phyloP scores from a whole-genome alignment of 2,113 vertebrate genomes.

The Urocitellus parryii region DNA sequence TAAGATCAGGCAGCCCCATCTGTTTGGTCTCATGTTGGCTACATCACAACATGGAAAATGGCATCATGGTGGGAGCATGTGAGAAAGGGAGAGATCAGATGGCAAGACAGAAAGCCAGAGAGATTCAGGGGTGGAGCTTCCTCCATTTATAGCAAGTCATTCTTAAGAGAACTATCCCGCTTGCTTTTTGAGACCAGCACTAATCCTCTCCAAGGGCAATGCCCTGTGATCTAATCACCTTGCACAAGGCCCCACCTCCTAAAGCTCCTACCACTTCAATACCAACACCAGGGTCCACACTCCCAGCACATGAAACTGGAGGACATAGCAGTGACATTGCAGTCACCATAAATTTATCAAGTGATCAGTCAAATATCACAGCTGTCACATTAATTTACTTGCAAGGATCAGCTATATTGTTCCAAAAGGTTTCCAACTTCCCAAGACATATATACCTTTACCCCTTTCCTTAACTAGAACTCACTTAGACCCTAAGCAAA shows the following conservation, averaged over 20 bases:
- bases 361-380: neutral
- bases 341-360: neutral
- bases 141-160: neutral
- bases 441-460: neutral
- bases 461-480: neutral
- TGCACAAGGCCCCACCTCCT: neutral
- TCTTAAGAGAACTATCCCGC: neutral
- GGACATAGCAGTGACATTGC: neutral
- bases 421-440: neutral
- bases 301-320: neutral
- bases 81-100: neutral
- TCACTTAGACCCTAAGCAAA: neutral
- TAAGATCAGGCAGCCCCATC: neutral
- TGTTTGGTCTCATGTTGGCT: neutral
- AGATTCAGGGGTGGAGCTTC: neutral
- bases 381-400: neutral
- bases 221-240: neutral
- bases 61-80: neutral
- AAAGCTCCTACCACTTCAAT: neutral
- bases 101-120: neutral
- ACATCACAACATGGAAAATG: too few relatives aligned
- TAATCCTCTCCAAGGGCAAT: neutral
- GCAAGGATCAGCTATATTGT: neutral
- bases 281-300: neutral
- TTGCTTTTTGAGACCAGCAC: neutral